Evolutionary conservation across 2,888 invertebrate genomes (phyloP).

Genomic region (Papilio elwesi): DNA sequence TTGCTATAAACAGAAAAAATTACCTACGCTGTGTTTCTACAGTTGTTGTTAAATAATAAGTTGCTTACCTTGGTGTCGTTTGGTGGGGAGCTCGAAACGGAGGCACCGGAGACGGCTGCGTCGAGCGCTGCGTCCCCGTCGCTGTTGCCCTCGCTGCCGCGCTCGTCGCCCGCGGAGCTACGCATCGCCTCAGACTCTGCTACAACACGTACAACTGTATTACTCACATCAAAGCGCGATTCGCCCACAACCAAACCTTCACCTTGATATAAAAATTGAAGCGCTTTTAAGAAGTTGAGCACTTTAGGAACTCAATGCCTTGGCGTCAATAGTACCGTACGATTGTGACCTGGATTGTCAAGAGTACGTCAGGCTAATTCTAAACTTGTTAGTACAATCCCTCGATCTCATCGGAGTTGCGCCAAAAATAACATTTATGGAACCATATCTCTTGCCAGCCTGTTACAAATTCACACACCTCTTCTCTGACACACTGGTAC

Average conservation of each 20-base stretch:
- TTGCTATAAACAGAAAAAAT: no score
- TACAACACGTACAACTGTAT: neutral
- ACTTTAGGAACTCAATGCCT: no score
- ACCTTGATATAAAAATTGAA: neutral
- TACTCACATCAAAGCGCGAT: neutral
- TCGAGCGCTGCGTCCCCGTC: slow-evolving; percentile 75
- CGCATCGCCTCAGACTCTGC: slow-evolving; percentile 75
- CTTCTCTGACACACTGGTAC: no score
- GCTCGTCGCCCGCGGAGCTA: slow-evolving; percentile 75
- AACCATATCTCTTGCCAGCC: no score
- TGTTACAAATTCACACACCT: no score
- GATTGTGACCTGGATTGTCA: no score
- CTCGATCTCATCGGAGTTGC: no score
- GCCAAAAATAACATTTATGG: no score
- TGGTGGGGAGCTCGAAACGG: slow-evolving; percentile 81
- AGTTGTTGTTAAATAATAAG: slow-evolving; percentile 6
- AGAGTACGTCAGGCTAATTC: no score
- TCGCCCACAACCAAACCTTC: neutral
- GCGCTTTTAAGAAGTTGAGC: neutral
- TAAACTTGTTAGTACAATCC: no score
- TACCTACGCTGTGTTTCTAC: neutral
- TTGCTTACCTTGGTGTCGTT: slow-evolving; percentile 81
- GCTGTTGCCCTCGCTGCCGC: slow-evolving; percentile 78
- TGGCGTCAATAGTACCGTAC: no score
- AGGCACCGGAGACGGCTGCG: slow-evolving; percentile 76